These are phyloP conservation scores for Nudaria mundana DNA, from an alignment of 2,888 invertebrate species.

Conservation along the genomic window DNA sequence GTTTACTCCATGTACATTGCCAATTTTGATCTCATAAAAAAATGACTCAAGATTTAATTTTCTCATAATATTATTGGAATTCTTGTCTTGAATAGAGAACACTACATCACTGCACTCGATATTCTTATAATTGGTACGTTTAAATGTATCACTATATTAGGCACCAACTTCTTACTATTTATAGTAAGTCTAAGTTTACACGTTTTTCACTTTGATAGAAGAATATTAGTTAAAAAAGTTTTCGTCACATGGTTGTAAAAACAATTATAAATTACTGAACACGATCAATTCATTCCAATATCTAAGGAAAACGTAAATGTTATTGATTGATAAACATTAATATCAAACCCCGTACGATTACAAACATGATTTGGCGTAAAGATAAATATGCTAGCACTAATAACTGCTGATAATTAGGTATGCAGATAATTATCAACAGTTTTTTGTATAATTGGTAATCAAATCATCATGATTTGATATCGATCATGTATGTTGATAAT, in stretches of 20 bases:
- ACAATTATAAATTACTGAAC: constrained; percentile 1
- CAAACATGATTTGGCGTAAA: constrained; percentile 29
- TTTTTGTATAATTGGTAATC: too few species aligned
- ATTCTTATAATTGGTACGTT: too few species aligned
- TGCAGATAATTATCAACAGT: too few species aligned
- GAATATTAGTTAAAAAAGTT: not conserved
- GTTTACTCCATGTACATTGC: constrained; percentile 29
- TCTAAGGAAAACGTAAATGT: constrained; percentile 18
- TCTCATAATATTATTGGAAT: not conserved
- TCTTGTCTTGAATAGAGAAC: not conserved
- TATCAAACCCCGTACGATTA: constrained; percentile 30
- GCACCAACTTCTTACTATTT: too few species aligned
- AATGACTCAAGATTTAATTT: not conserved
- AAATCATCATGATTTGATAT: too few species aligned
- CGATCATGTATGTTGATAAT: too few species aligned
- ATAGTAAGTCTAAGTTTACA: too few species aligned
- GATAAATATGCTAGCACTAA: constrained; percentile 9
- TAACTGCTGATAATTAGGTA: too few species aligned
- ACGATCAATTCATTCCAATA: constrained; percentile 18
- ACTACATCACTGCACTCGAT: constrained; percentile 5
- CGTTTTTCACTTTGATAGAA: too few species aligned
- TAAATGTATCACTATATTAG: too few species aligned
- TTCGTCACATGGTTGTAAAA: not conserved
- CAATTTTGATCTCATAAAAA: constrained; percentile 23
- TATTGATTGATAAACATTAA: constrained; percentile 17